Base-by-base conservation (phyloP, 1,140 invertebrate genomes). In the Papilio machaon region DNA sequence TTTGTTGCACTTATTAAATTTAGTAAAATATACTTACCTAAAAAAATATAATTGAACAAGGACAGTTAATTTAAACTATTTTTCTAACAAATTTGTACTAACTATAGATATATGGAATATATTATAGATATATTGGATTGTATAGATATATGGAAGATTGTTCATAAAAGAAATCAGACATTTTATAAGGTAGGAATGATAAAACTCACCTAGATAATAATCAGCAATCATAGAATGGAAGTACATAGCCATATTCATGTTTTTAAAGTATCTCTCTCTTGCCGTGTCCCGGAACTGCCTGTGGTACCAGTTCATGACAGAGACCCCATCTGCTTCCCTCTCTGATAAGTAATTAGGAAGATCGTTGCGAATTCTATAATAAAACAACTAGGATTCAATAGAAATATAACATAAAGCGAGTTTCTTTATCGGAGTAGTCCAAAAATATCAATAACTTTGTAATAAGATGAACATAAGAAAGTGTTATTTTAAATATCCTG, bases 161-260 rank as follows among this genome's bases (percentile, higher is more conserved):
- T 43, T 43, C 38, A 43, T 43, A 23, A 79, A 60, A 15, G 15
- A 52, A 52, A 52, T 52, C 15, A 13, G 17, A 30, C 0, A 11
- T 64, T 30, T 2, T 4, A 64, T 7, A 30, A 64, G 23, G 10
- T 17, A 70, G 3, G 0, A 11, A 30, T 30, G 3, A 64, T 30
- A 30, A 30, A 64, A 54, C 82, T 87, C 85, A 95, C 94, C 99
- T 17, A 99, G 94, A 91, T 99, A 99, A 91, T 99, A 99, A 95
- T 99, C 99, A 2, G 99, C 98, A 82, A 99, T 99, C 95, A 98
- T 98, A 2, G 98, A 99, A 91, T 99, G 99, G 91, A 99, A 99
- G 91, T 99, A 99, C 89, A 97, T 97, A 0, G 98, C 97, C 96
- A 99, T 98, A 90, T 99, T 99, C 95, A 99, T 97, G 91, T 99